These are phyloP conservation scores for Microtus oregoni DNA, from an alignment of 2,113 vertebrate genomes.

Conservation along the genomic window DNA sequence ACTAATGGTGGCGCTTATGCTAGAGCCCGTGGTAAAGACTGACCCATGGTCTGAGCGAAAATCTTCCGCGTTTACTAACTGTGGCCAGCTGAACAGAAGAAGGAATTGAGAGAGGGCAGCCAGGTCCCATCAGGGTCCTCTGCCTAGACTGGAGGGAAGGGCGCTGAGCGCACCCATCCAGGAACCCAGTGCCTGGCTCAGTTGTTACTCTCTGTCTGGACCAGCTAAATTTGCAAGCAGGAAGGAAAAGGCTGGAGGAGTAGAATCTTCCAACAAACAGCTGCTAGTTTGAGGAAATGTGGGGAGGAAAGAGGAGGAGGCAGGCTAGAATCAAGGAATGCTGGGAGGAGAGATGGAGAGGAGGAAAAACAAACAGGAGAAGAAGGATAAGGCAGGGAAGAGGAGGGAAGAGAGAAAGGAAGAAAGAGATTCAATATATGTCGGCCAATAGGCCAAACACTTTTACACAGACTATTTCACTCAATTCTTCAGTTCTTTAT, in stretches of 20 bases:
- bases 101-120: not conserved
- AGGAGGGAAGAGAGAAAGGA: not conserved
- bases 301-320: not conserved
- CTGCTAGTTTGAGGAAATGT: not conserved
- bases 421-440: not conserved
- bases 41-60: not conserved
- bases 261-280: not conserved
- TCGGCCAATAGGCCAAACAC: not conserved
- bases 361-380: not conserved
- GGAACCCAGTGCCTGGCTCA: fast-evolving
- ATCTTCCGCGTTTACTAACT: not conserved
- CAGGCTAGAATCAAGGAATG: not conserved
- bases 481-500: not conserved
- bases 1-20: not conserved
- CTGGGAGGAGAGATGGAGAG: not conserved
- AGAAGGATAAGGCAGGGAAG: not conserved
- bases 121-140: not conserved
- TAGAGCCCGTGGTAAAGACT: not conserved
- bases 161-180: not conserved
- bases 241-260: not conserved
- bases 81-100: not conserved
- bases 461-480: not conserved
- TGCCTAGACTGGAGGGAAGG: not conserved
- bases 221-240: no score
- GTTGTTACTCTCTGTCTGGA: not conserved